Conservation (phyloP, 2,888 invertebrate species). For the Phengaris arion region DNA sequence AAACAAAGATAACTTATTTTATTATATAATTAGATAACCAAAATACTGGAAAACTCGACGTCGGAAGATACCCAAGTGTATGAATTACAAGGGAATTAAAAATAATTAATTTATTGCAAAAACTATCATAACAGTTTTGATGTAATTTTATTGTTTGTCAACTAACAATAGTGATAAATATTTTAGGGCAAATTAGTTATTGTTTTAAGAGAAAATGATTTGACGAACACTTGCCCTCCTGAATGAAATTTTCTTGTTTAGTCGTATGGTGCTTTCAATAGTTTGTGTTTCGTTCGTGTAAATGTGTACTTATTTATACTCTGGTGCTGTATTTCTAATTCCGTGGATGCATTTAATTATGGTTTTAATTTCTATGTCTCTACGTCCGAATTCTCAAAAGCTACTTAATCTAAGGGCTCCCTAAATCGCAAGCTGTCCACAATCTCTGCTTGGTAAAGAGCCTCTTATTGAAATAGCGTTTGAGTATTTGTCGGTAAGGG, state of each 20-base stretch:
- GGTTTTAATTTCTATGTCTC: conserved; percentile 32
- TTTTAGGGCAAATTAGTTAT: no score
- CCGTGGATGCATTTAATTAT: conserved; percentile 39
- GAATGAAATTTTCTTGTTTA: background rate
- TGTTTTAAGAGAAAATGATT: no score
- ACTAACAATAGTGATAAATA: no score
- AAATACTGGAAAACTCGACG: no score
- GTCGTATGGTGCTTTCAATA: conserved; percentile 36
- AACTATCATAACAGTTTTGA: background rate
- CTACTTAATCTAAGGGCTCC: background rate
- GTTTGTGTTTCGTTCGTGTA: conserved; percentile 42
- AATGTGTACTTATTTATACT: conserved; percentile 38
- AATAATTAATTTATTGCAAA: background rate
- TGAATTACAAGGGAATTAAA: background rate
- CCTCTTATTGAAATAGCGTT: background rate
- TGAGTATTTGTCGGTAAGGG: conserved; percentile 38
- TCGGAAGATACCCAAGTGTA: no score
- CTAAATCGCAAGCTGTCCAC: background rate
- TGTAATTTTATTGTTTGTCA: no score
- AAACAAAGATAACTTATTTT: background rate
- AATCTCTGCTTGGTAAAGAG: background rate
- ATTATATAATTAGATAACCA: no score
- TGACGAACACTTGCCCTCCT: no score
- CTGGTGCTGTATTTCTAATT: conserved; percentile 42
- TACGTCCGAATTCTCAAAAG: background rate